Conservation (phyloP, 2,113 vertebrate species). For the Chamaetylas fuelleborni region DNA sequence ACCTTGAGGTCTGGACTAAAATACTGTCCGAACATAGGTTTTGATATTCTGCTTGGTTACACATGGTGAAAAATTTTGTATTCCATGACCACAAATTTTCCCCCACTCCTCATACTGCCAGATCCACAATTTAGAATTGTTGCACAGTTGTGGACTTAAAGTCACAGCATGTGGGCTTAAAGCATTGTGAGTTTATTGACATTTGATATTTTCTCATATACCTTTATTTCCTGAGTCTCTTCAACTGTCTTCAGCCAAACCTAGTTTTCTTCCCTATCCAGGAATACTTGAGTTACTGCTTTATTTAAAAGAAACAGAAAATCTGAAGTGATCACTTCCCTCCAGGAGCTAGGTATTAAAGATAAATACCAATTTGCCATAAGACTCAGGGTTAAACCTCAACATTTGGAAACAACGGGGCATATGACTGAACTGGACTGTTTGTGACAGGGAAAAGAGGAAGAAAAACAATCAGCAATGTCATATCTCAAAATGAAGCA, state of each 20-base stretch:
- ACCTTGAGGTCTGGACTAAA: background rate
- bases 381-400: background rate
- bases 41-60: background rate
- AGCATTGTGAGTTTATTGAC: background rate
- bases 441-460: background rate
- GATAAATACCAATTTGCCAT: background rate
- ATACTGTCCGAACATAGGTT: background rate
- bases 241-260: background rate
- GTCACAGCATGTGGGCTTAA: background rate
- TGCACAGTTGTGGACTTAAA: background rate
- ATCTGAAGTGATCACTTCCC: background rate
- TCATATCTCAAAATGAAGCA: conserved; percentile 24
- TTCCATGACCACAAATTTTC: background rate
- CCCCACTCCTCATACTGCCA: background rate
- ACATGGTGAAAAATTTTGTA: background rate
- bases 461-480: background rate
- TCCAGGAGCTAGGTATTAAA: background rate
- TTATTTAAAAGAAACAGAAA: background rate
- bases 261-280: background rate
- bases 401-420: background rate
- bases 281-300: background rate
- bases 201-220: background rate
- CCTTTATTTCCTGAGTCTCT: background rate
- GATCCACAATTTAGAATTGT: background rate
- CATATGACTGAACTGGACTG: background rate